Evolutionary conservation across 2,113 vertebrate genomes (phyloP).

Genomic region (Scomber colias): DNA sequence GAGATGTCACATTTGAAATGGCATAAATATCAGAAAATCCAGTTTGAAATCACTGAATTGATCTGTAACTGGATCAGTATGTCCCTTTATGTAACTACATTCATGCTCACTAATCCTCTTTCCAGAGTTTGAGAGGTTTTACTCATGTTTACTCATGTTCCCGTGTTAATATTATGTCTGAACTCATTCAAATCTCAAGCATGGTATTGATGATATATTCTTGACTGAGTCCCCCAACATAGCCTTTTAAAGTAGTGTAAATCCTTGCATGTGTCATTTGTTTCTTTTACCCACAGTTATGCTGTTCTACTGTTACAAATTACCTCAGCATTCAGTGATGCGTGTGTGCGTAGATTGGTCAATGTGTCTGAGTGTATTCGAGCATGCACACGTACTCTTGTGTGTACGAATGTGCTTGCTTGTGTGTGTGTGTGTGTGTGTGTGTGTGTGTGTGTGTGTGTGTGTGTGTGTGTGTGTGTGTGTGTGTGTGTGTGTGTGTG

Average conservation of each 20-base stretch:
- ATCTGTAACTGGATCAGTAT: constrained; percentile 17
- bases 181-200: constrained; percentile 33
- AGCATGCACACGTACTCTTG: constrained; percentile 46
- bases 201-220: constrained; percentile 51
- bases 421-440: no score
- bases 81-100: constrained; percentile 3
- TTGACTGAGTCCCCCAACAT: constrained; percentile 53
- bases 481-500: constrained; percentile 33
- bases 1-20: constrained; percentile 8
- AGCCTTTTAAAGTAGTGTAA: constrained; percentile 78
- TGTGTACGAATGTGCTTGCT: constrained; percentile 17
- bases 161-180: constrained; percentile 30
- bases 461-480: constrained; percentile 9
- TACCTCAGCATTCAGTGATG: constrained; percentile 82
- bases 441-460: no score
- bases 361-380: constrained; percentile 61
- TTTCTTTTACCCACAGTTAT: constrained; percentile 75
- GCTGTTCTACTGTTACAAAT: constrained; percentile 74
- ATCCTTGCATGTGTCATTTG: constrained; percentile 73
- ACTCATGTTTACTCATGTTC: constrained; percentile 2
- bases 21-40: constrained; percentile 19
- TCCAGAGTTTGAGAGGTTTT: constrained; percentile 4
- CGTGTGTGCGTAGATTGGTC: constrained; percentile 47
- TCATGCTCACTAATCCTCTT: constrained; percentile 24
- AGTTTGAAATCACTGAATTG: constrained; percentile 8